Evolutionary conservation across 2,113 vertebrate species (phyloP), one percentile per base, ranked within the genome.

Genomic region (Puffinus mauretanicus): DNA sequence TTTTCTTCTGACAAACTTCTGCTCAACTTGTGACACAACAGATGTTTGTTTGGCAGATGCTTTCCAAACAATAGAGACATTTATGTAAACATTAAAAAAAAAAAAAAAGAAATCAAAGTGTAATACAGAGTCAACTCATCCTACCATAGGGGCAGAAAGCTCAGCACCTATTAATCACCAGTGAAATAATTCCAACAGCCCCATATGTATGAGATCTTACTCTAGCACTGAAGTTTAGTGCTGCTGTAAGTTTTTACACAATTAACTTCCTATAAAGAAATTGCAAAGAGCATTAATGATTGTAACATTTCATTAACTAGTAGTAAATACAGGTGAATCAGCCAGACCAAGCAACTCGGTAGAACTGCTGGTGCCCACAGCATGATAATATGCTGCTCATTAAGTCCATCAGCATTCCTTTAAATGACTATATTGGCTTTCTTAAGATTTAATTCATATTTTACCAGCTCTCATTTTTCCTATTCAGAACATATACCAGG

Each of bases 311-410:
- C 93, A 82, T 96, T 96, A 96, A 95, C 96, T 88, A 82, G 86
- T 66, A 57, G 82, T 90, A 96, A 97, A 94, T 97, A 94, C 81
- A 97, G 93, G 86, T 94, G 88, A 93, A 81, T 86, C 83, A 95
- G 82, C n/a, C 82, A 42, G 18, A 76, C 9, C 22, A 89, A 82
- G 30, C 73, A 88, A 6, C 60, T 91, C 82, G 52, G 46, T 3
- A 42, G 76, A 70, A 77, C 90, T 94, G 82, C 73, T 92, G n/a
- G 27, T 69, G 46, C 66, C 93, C 38, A n/a, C 64, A 95, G 86
- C 84, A 96, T 95, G 91, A 90, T 96, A 96, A 97, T 92, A 86
- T 7, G 0, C 47, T 79, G 66, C 58, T 97, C 98, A 98, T 98
- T 97, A 98, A 97, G 93, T 96, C 78, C 85, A 81, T 84, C 78